Evolutionary conservation across 2,888 invertebrate species (phyloP).

Genomic region (Xanthorhoe designata): DNA sequence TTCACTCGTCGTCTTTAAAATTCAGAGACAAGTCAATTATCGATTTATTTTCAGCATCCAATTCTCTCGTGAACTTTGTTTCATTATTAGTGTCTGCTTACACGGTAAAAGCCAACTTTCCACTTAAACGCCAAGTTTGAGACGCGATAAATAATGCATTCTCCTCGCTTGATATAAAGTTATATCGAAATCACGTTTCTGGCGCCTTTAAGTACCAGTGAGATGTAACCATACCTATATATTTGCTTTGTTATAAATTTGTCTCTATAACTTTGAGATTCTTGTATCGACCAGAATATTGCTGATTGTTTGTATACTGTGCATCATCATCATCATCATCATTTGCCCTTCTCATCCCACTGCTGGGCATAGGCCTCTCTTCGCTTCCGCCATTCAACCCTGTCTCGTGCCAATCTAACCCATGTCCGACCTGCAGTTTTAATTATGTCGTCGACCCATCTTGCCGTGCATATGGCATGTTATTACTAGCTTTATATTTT

Average conservation of each 20-base stretch:
- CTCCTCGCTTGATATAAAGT: slow-evolving; percentile 9
- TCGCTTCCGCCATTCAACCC: too few relatives aligned
- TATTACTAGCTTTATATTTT: too few relatives aligned
- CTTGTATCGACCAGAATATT: too few relatives aligned
- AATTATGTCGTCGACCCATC: too few relatives aligned
- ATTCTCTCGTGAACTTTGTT: slow-evolving; percentile 23
- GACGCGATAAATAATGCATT: slow-evolving; percentile 39
- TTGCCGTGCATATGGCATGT: too few relatives aligned
- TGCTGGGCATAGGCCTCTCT: too few relatives aligned
- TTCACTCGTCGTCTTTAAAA: slow-evolving; percentile 1
- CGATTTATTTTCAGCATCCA: slow-evolving; percentile 19
- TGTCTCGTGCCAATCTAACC: too few relatives aligned
- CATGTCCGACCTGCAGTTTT: too few relatives aligned
- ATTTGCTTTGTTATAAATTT: neutral
- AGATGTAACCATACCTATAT: neutral
- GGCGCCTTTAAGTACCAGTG: slow-evolving; percentile 1
- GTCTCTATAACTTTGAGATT: neutral
- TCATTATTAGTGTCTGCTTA: slow-evolving; percentile 40
- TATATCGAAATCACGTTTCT: slow-evolving; percentile 6
- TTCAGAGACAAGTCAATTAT: slow-evolving; percentile 16
- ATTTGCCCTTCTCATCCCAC: too few relatives aligned
- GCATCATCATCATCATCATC: too few relatives aligned
- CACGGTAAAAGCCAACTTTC: slow-evolving; percentile 39
- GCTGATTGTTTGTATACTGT: too few relatives aligned
- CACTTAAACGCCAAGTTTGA: slow-evolving; percentile 35